These are phyloP conservation scores for Dryomyza anilis DNA, from an alignment of 2,888 invertebrate genomes.

Conservation along the genomic window DNA sequence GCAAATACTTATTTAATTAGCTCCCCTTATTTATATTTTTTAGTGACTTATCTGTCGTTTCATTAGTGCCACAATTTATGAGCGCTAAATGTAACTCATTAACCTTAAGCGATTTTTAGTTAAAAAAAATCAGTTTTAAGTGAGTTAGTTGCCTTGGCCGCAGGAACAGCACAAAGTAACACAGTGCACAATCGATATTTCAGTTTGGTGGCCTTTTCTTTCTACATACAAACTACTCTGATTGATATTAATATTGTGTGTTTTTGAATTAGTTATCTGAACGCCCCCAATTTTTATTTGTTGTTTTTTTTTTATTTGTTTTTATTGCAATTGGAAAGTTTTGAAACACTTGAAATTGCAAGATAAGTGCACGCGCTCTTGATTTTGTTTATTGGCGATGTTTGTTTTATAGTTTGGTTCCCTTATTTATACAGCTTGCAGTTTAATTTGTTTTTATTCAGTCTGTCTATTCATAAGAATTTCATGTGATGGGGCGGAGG, in stretches of 20 bases:
- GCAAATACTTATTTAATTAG: no score
- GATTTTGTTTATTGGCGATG: neutral
- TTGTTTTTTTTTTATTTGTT: neutral
- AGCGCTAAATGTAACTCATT: no score
- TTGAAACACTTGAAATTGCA: neutral
- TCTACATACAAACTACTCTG: neutral
- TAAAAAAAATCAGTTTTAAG: no score
- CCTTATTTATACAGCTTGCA: neutral
- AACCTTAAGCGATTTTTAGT: no score
- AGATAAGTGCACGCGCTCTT: constrained; percentile 7
- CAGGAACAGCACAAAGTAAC: neutral
- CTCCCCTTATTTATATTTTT: no score
- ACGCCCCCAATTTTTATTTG: constrained; percentile 9
- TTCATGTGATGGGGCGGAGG: no score
- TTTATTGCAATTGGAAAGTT: constrained; percentile 1
- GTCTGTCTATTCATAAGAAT: no score
- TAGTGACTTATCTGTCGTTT: no score
- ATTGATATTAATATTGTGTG: no score
- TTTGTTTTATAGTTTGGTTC: neutral
- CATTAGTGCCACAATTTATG: no score
- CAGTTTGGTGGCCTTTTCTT: neutral
- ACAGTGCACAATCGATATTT: neutral
- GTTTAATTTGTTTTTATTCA: neutral
- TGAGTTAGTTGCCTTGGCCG: no score
- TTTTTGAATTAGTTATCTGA: no score